Conservation (phyloP, 2,888 invertebrate genomes). For the Callyntrura sp. region DNA sequence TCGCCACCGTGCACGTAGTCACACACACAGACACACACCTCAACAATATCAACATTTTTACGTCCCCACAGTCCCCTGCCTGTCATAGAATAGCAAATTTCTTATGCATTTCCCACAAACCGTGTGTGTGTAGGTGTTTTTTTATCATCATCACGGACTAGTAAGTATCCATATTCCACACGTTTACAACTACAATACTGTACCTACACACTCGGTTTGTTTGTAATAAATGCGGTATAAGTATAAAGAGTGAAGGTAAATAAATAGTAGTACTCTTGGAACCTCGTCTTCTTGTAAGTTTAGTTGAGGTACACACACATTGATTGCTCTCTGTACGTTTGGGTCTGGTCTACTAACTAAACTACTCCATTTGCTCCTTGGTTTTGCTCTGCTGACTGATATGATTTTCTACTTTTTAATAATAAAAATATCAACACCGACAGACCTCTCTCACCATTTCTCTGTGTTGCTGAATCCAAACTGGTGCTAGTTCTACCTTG, state of each 20-base stretch:
- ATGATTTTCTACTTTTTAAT: conserved; percentile 31
- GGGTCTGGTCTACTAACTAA: background rate
- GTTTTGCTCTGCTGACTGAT: background rate
- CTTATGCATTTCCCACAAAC: background rate
- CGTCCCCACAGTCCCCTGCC: background rate
- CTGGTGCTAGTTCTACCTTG: background rate
- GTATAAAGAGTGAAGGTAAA: conserved; percentile 36
- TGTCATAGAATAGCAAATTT: background rate
- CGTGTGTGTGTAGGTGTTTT: background rate
- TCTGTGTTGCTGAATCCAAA: background rate
- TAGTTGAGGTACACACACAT: background rate
- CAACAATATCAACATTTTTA: background rate
- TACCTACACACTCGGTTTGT: no score
- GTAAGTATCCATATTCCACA: no score
- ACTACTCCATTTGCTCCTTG: background rate
- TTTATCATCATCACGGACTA: background rate
- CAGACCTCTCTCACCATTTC: no score
- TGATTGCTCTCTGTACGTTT: no score
- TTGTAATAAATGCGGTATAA: conserved; percentile 37
- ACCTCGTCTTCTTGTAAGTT: conserved; percentile 8
- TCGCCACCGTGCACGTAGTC: background rate
- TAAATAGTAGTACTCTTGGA: conserved; percentile 26
- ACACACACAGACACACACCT: background rate
- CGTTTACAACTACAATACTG: no score
- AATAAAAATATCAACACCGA: no score